phyloP scores from a whole-genome alignment of 2,113 vertebrate genomes.

The Neodon shergylaensis region DNA sequence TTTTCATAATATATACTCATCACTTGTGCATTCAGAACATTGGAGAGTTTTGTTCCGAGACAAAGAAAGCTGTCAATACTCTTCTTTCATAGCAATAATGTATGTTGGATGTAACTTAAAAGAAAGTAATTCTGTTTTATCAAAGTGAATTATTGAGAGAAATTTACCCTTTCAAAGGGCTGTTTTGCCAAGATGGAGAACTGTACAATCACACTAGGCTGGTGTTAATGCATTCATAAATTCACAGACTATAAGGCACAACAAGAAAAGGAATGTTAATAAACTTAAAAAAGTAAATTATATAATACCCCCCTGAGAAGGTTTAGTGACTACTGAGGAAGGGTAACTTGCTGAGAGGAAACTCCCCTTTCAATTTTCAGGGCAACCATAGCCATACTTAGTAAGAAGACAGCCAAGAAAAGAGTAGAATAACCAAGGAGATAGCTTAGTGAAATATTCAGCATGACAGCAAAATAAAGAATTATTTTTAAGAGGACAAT shows the following conservation, averaged over 20 bases:
- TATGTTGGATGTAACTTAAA: background rate
- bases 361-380: too few species aligned
- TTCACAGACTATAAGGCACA: background rate
- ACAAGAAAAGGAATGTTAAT: background rate
- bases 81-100: background rate
- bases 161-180: background rate
- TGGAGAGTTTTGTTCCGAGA: background rate
- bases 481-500: background rate
- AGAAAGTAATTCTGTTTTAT: background rate
- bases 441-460: background rate
- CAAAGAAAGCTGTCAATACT: background rate
- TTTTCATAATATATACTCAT: background rate
- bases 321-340: background rate
- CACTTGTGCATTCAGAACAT: background rate
- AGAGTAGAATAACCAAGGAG: fast-evolving
- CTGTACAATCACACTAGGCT: background rate
- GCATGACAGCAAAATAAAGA: background rate
- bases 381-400: background rate
- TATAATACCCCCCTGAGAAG: too few species aligned
- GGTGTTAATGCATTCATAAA: background rate
- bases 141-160: background rate
- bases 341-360: background rate
- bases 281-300: background rate
- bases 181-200: background rate
- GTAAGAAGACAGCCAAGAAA: background rate